Conservation (phyloP, 64 coral and sea anemone species). For the Porites lutea region DNA sequence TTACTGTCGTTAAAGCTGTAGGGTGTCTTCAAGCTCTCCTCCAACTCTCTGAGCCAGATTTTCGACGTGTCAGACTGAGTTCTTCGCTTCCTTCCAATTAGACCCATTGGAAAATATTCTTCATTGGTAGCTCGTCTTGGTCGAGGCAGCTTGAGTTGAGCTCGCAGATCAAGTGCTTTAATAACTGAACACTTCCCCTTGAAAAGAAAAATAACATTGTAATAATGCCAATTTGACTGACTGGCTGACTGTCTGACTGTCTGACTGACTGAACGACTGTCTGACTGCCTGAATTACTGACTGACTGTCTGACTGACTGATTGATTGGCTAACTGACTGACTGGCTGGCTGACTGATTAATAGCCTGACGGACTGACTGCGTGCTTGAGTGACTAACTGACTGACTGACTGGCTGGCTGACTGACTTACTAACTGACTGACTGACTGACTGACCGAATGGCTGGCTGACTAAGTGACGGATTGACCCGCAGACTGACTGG, state of each 20-base stretch:
- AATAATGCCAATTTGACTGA: background rate
- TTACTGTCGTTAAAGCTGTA: slow-evolving; percentile 76
- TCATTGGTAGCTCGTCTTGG: slow-evolving; percentile 21
- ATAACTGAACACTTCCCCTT: slow-evolving; percentile 95
- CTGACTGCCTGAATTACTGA: background rate
- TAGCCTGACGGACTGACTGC: background rate
- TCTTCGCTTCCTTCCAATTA: slow-evolving; percentile 48
- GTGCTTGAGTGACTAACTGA: background rate
- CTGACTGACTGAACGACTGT: background rate
- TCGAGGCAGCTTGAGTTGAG: background rate
- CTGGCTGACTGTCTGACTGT: background rate
- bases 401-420: too few species aligned
- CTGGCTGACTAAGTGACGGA: background rate
- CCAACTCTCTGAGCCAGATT: slow-evolving; percentile 79
- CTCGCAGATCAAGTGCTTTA: slow-evolving; percentile 80
- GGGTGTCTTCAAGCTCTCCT: slow-evolving; percentile 68
- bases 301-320: background rate
- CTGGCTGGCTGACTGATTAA: background rate
- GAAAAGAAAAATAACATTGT: background rate
- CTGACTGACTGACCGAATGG: background rate
- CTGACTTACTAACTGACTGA: background rate
- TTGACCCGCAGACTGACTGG: background rate
- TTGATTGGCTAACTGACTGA: background rate
- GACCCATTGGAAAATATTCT: slow-evolving; percentile 27
- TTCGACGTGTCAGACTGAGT: slow-evolving; percentile 34